These are phyloP conservation scores for Falco punctatus DNA, from an alignment of 2,113 vertebrate genomes.

Conservation along the genomic window DNA sequence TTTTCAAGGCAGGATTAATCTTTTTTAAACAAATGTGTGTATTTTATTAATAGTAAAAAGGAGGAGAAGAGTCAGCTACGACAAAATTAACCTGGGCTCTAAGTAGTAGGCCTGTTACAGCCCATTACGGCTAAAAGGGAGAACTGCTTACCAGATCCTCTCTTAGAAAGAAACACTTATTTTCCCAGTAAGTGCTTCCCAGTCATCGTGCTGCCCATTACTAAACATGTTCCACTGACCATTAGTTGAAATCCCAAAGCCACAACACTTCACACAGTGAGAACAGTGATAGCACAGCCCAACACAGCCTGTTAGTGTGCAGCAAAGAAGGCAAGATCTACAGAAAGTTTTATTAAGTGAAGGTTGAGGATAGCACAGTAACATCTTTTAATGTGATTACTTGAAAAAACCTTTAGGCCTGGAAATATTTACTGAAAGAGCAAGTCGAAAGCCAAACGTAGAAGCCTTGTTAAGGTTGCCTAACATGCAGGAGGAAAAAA, in stretches of 20 bases:
- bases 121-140: not conserved
- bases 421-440: conserved; percentile 50
- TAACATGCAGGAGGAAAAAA: conserved; percentile 74
- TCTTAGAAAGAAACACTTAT: not conserved
- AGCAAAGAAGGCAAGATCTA: conserved; percentile 24
- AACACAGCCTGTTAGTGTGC: conserved; percentile 73
- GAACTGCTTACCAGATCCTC: not conserved
- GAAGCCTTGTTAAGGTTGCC: conserved; percentile 74
- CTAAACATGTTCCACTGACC: conserved; percentile 41
- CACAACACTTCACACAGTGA: conserved; percentile 8
- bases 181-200: not conserved
- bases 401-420: conserved; percentile 25
- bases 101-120: not conserved
- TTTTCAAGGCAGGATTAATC: not conserved
- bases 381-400: not conserved
- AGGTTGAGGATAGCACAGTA: conserved; percentile 12
- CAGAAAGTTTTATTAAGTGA: conserved; percentile 45
- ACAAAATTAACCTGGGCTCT: not conserved
- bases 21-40: not conserved
- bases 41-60: not conserved
- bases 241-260: conserved; percentile 58
- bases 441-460: conserved; percentile 60
- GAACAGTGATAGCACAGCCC: conserved; percentile 56
- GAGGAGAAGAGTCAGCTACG: not conserved
- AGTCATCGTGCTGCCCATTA: conserved; percentile 60